A percentile compares a stretch with the other conserved stretches of the same genome.
These are phyloP conservation scores for Zaprionus davidi DNA, from an alignment of 1,140 invertebrate species.

Conservation along the genomic window DNA sequence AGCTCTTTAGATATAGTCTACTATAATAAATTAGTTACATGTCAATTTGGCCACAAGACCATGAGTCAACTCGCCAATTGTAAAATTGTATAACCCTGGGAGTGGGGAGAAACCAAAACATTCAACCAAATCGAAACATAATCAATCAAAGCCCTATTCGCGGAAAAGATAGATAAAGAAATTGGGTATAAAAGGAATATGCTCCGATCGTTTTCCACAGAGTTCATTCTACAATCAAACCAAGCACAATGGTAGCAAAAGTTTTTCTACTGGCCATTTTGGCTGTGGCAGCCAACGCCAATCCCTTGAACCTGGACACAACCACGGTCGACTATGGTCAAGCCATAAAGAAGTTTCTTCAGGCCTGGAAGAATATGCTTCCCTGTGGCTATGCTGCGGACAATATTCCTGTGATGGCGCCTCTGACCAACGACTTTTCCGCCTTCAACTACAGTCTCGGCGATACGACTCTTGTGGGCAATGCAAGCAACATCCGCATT, in stretches of 20 bases:
- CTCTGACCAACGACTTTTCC: conserved; percentile 32
- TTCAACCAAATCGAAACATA: conserved; percentile 21
- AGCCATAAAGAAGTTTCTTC: conserved; percentile 43
- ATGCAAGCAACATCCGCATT: conserved; percentile 59
- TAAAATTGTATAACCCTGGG: neutral
- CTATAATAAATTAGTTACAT: neutral
- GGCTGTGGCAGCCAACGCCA: conserved; percentile 29
- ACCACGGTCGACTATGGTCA: conserved; percentile 35
- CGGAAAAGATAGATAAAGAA: conserved; percentile 4
- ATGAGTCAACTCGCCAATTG: neutral
- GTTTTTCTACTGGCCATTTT: conserved; percentile 46
- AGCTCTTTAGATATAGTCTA: neutral
- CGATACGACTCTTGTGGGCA: conserved; percentile 41
- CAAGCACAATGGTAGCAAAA: conserved; percentile 48
- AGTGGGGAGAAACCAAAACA: neutral
- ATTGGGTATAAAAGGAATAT: conserved; percentile 36
- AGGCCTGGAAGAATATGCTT: conserved; percentile 59
- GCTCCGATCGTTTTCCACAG: conserved; percentile 2
- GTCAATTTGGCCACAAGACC: conserved; percentile 1
- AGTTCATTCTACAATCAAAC: conserved; percentile 18
- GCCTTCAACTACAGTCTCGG: conserved; percentile 34
- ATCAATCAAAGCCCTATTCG: conserved; percentile 44
- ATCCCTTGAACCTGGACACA: conserved; percentile 35
- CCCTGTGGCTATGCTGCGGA: conserved; percentile 60
- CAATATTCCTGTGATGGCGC: conserved; percentile 55